Evolutionary conservation across 2,113 vertebrate genomes (phyloP), one percentile per base, ranked within the genome.

Genomic region (Coryphaenoides rupestris): DNA sequence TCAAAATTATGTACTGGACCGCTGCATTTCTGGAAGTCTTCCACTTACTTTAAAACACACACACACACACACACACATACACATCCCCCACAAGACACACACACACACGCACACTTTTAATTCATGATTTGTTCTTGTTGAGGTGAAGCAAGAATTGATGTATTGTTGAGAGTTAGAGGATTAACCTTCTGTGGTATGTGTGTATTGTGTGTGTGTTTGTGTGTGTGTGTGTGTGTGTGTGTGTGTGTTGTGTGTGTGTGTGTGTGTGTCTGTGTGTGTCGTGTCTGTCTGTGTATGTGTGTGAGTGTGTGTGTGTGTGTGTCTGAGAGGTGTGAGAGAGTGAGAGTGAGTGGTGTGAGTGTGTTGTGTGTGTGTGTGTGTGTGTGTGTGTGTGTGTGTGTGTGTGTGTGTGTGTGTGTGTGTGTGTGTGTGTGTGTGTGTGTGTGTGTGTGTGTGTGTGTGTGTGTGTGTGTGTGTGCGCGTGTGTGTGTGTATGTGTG

Each of bases 1-100:
- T n/a, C n/a, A n/a, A 86, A 89, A 89, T 87, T 78, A 89, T 83
- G 77, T 77, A 62, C 79, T 76, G 86, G 86, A 77, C 78, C 85
- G 84, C 59, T 85, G 86, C 79, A 78, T 82, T 40, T 82, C 70
- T 55, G 26, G 33, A 77, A 73, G 71, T 68, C 33, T 40, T 40
- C 50, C 62, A 55, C 58, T 56, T 54, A 46, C 60, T 46, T 77
- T 50, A 28, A 78, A 69, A 76, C 7, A 58, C 49, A 62, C 58
- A 46, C 49, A 55, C 69, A 65, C 53, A 52, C 58, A 28, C 55
- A 62, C 50, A 19, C 47, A 26, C 50, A 21, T 47, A 60, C n/a
- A 62, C 54, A n/a, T 46, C 69, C 69, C n/a, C n/a, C n/a, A n/a
- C n/a, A n/a, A n/a, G n/a, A n/a, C n/a, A n/a, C n/a, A n/a, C n/a